Conservation (phyloP, 2,113 vertebrate genomes). For the Phocoena sinus region DNA sequence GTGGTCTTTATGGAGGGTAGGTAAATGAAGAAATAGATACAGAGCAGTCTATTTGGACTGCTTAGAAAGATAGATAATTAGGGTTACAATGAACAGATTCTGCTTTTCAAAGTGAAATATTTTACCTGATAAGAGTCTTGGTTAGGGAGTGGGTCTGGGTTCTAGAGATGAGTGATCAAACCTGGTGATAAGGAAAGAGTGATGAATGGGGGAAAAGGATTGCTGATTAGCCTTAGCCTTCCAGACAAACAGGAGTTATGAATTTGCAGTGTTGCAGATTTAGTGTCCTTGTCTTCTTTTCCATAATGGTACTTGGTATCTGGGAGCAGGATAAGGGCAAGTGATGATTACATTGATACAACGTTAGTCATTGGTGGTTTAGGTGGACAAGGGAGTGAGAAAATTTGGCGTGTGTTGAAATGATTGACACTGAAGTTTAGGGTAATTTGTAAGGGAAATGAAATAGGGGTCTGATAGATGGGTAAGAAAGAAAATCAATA, state of each 20-base stretch:
- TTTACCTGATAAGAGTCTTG: background rate
- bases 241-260: background rate
- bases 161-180: background rate
- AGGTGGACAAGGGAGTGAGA: background rate
- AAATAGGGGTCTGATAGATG: background rate
- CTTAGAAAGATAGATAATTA: background rate
- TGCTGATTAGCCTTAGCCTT: background rate
- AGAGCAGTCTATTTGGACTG: background rate
- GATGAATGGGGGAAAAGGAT: background rate
- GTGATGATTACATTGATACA: background rate
- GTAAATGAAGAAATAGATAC: background rate
- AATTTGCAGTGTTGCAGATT: background rate
- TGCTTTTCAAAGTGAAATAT: background rate
- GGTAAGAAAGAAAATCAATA: background rate
- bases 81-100: background rate
- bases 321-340: background rate
- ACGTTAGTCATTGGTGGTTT: background rate
- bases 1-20: background rate
- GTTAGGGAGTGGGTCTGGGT: background rate
- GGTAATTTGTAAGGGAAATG: conserved; percentile 8
- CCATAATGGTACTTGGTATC: background rate
- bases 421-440: background rate
- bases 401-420: background rate
- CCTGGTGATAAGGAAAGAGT: background rate
- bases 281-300: background rate